Base-by-base conservation (phyloP, 1,140 invertebrate genomes). In the Drosophila gunungcola region DNA sequence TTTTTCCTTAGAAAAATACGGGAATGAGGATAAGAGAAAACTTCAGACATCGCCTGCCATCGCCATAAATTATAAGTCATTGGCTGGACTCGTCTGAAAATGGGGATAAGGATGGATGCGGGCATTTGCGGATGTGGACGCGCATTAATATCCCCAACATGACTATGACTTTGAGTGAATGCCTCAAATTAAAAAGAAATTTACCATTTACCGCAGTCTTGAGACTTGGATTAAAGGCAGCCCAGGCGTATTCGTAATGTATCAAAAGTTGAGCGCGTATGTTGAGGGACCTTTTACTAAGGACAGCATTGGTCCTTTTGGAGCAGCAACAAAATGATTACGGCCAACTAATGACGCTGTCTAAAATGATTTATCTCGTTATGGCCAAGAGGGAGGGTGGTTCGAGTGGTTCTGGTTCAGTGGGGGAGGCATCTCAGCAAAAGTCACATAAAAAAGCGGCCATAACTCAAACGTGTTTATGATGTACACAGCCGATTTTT, bases 151-250 rank as follows among this genome's bases (percentile, higher is more conserved):
- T 86, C 82, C 67, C 61, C 63, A 79, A 80, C 78, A 91, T 90
- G 88, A 91, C 89, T 80, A 78, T 90, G 88, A 90, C 88, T 90
- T 91, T 90, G 88, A 90, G 88, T 91, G 90, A 90, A 90, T 84
- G 89, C 83, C 77, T 89, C 89, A 91, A 90, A 90, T 90, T 90
- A 90, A 90, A 90, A 89, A 91, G 88, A 91, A 91, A 91, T 91
- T 90, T 89, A 90, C 80, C 89, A 83, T 80, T 78, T 78, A 80
- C 73, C 73, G 76, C 80, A 80, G 67, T 64, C 78, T 25, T 21
- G 16, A 16, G 78, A 78, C 80, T 65, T 61, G 75, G 74, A 86
- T 83, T 79, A 76, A 85, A 60, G 54, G 56, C 76, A 68, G 69
- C 60, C 60, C 43, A 64, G 53, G 69, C 75, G 69, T 83, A 80